These are phyloP conservation scores for Synergus gifuensis DNA, from an alignment of 2,888 invertebrate species.

Conservation along the genomic window DNA sequence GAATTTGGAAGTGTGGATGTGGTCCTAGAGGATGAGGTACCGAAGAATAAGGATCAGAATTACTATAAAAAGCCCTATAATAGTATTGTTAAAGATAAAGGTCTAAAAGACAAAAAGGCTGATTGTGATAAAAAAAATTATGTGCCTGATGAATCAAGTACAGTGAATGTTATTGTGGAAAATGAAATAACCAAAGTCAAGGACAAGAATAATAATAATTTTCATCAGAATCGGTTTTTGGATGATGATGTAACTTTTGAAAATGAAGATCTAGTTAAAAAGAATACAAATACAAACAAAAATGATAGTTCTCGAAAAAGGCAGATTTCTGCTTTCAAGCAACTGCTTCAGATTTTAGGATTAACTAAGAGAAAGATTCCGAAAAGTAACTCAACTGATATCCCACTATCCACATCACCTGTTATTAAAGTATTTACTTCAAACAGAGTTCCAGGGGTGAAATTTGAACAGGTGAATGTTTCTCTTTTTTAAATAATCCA, in stretches of 20 bases:
- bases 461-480: conserved; percentile 22
- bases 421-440: conserved; percentile 25
- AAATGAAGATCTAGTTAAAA: conserved; percentile 45
- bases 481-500: neutral
- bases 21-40: conserved; percentile 55
- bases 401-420: conserved; percentile 24
- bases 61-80: neutral
- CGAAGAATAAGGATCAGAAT: conserved; percentile 40
- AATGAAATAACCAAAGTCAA: neutral
- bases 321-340: conserved; percentile 3
- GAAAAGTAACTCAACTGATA: conserved; percentile 5
- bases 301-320: conserved; percentile 16
- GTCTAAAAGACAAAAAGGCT: neutral
- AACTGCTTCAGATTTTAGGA: conserved; percentile 25
- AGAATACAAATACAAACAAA: neutral
- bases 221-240: conserved; percentile 6
- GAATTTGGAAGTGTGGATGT: conserved; percentile 54
- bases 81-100: neutral
- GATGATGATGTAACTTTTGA: conserved; percentile 42
- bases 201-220: neutral
- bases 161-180: neutral
- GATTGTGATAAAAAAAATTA: neutral
- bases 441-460: neutral
- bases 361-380: neutral
- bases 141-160: neutral